Conservation (phyloP, 2,113 vertebrate genomes). For the Ageneiosus marmoratus region DNA sequence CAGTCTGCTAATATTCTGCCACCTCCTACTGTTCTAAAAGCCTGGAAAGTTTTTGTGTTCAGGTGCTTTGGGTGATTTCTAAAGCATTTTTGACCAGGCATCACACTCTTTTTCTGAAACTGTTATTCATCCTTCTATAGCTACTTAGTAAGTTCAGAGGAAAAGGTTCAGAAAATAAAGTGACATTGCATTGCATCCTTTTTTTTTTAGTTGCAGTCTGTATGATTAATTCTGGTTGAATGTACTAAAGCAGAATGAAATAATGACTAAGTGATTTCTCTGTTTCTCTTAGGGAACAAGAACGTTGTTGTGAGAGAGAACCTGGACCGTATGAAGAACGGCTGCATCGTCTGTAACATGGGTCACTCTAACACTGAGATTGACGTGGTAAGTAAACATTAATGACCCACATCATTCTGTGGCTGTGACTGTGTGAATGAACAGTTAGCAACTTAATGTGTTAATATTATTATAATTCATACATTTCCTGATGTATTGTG, state of each 20-base stretch:
- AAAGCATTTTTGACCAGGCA: background rate
- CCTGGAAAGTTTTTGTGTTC: background rate
- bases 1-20: background rate
- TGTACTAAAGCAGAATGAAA: background rate
- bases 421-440: background rate
- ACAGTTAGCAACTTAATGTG: background rate
- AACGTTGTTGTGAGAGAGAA: constrained; percentile 96
- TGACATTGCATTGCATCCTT: too few species aligned
- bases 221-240: background rate
- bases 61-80: background rate
- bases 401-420: background rate
- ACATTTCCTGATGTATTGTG: background rate
- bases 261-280: background rate
- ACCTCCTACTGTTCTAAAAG: background rate
- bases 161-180: background rate
- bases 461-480: background rate
- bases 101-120: background rate
- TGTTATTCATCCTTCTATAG: background rate
- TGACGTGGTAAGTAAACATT: constrained; percentile 83
- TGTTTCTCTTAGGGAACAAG: constrained; percentile 84
- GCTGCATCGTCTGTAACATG: constrained; percentile 99
- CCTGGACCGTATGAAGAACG: constrained; percentile 96
- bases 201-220: background rate
- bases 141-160: background rate
- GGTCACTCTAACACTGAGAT: constrained; percentile 99